Conservation (phyloP, 2,888 invertebrate species). For the Tineola bisselliella region DNA sequence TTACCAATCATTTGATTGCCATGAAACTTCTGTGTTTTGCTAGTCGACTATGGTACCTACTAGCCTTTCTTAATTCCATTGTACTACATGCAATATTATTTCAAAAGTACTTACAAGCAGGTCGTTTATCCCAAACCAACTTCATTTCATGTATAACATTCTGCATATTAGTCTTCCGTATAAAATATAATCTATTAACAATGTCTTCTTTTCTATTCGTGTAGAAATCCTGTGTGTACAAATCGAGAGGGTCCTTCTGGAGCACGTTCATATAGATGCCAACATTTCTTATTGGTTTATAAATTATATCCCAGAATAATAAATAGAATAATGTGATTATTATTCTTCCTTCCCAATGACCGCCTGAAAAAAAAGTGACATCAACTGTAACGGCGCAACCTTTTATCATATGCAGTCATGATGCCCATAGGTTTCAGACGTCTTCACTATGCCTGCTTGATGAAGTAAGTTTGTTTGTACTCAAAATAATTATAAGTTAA, state of each 20-base stretch:
- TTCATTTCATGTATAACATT: constrained; percentile 51
- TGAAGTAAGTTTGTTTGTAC: too few relatives aligned
- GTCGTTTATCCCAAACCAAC: constrained; percentile 52
- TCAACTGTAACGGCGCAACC: too few relatives aligned
- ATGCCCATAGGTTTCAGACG: too few relatives aligned
- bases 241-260: constrained; percentile 78
- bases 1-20: too few relatives aligned
- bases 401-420: too few relatives aligned
- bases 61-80: too few relatives aligned
- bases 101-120: constrained; percentile 37
- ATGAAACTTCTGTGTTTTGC: too few relatives aligned
- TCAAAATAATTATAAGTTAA: too few relatives aligned
- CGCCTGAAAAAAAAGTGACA: constrained; percentile 58
- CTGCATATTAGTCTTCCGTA: constrained; percentile 36
- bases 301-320: constrained; percentile 83
- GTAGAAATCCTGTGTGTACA: constrained; percentile 74
- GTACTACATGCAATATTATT: too few relatives aligned
- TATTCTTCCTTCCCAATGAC: constrained; percentile 78
- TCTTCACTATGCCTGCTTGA: too few relatives aligned
- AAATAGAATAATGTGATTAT: constrained; percentile 71
- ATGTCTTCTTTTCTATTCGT: constrained; percentile 68
- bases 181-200: constrained; percentile 55
- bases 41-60: too few relatives aligned
- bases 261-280: constrained; percentile 74
- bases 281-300: constrained; percentile 50